Percentiles rank a stretch among this genome's conserved stretches.
Evolutionary conservation across 2,113 vertebrate genomes (phyloP).

Genomic region (Forbesichthys papilliferus): DNA sequence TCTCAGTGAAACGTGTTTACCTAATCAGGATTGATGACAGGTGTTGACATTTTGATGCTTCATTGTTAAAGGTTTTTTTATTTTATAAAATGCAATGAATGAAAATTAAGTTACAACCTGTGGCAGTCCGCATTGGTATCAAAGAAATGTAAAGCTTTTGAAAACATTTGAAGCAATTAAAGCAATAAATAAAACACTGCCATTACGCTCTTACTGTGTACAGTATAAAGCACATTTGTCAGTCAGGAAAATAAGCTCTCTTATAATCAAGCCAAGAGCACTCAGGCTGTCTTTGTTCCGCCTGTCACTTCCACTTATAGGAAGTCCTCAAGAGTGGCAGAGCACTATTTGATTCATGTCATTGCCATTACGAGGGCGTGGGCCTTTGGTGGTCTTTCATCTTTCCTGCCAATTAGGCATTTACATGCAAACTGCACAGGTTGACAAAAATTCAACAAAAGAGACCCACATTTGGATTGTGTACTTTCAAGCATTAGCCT

Average conservation of each 20-base stretch:
- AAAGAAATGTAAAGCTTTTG: too few species aligned
- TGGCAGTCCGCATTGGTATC: background rate
- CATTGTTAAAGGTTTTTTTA: too few species aligned
- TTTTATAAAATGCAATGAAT: background rate
- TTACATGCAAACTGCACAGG: conserved; percentile 4
- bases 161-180: too few species aligned
- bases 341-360: background rate
- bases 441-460: background rate
- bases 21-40: too few species aligned
- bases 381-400: background rate
- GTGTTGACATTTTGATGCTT: too few species aligned
- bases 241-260: conserved; percentile 7
- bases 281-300: background rate
- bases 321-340: background rate
- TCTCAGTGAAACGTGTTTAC: too few species aligned
- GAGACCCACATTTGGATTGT: background rate
- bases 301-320: background rate
- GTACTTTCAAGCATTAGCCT: background rate
- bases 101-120: background rate
- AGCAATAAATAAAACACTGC: background rate
- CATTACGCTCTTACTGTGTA: background rate
- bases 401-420: background rate
- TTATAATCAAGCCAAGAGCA: background rate
- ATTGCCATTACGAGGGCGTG: background rate
- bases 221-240: background rate